Evolutionary conservation across 2,888 invertebrate species (phyloP), one percentile per base, ranked within the genome.

Genomic region (Ecliptopera silaceata): DNA sequence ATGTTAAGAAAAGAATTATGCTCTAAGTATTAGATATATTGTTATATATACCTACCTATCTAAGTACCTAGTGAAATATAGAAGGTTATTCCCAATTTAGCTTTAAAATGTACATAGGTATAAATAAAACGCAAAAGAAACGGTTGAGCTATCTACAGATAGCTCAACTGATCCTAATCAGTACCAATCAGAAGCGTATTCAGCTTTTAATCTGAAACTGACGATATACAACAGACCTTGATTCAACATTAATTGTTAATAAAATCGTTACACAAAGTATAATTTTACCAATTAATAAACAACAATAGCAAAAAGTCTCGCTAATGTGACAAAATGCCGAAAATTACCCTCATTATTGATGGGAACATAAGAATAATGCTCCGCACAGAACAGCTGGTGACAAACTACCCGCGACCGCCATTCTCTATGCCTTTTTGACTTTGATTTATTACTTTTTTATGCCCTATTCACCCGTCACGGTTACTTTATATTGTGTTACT

Each of bases 361-460:
- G 88, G 84, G 82, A 84, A 80, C 74, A 69, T 62, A 72, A 68
- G 76, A 74, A 85, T 77, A 84, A 84, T 75, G 81, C 81, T 73
- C 79, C 79, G 82, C 75, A 65, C 66, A 65, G 64, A 77, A 80
- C 90, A 91, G 91, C 90, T 90, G 91, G 88, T 80, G 86, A 87
- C 88, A 83, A 80, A 82, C 63, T 79, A 75, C 82, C 80, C 85
- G 85, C 84, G 86, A 78, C 84, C 84, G 78, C 79, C 80, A 88
- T 91, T 92, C 87, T 87, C 85, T 88, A 86, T 88, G 91, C 91
- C 91, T 90, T 91, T 91, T 92, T 91, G 91, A 92, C 91, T 92
- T 91, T 92, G 91, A 92, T 91, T 91, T 92, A 92, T 91, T 82
- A 70, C 68, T 86, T 91, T 91, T 92, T 92, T 91, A 90, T 91